Base-by-base conservation (phyloP, 2,113 vertebrate species). In the Brachyistius frenatus region DNA sequence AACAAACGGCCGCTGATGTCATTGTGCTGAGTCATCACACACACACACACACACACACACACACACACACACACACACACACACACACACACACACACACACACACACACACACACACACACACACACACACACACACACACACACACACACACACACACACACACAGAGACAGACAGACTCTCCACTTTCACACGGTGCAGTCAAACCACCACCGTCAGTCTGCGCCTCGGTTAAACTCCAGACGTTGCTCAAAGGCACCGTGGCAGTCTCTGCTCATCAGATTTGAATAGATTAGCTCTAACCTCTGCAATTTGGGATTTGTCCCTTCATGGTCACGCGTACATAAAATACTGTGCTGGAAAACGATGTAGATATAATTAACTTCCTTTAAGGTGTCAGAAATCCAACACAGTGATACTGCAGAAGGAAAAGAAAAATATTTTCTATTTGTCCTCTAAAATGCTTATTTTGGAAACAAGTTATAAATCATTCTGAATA, bases 1-100 rank as follows among this genome's bases (percentile, higher is more conserved):
- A 80, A 90, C 71, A 80, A 87, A 71, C 36, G 23, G 57, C 72
- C 61, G 69, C 77, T 74, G 78, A 80, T 39, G 62, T 57, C 74
- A 83, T 30, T 23, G 53, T 60, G 85, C 73, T 65, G 76, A 84
- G 66, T 81, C 66, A 61, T 61, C 14, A 39, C 13, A 66, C 64
- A 49, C 62, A 64, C 56, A 56, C 65, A 80, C 69, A 67, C 63
- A 66, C 64, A 54, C 35, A 46, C 31, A 23, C 23, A 23, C 75
- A 50, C 54, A 67, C 62, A 66, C 2, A 2, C 16, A 71, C 35
- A 55, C 3, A 32, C 35, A n/a, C 31, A n/a, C 6, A 46, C 11
- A 50, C 62, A 53, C 4, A 9, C 50, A 44, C 32, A 37, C 36
- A 69, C 15, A 44, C 36, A 0, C 31, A 53, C 46, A 72, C 23